Base-by-base conservation (phyloP, 53 echinoderm and acorn worm genomes). In the Crossaster papposus region DNA sequence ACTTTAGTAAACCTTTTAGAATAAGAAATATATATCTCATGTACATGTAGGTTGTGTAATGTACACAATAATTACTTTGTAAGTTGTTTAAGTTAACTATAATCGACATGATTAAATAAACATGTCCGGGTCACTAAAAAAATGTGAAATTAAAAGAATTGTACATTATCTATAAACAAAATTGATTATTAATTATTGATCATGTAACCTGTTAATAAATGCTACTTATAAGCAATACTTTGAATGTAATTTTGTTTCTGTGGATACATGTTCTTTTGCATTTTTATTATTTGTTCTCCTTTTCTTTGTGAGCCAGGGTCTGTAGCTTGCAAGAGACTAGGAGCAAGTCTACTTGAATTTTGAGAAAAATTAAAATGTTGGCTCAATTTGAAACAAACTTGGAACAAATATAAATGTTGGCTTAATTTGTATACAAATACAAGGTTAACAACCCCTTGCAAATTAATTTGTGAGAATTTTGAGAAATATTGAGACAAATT, bases 161-260 rank as follows among this genome's bases (percentile, higher is more conserved):
- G 78, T 51, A 78, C 22, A 44, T 44, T 44, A 44, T 51, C 78
- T 78, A 72, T 51, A 71, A n/a, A n/a, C n/a, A 52, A 54, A 35
- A 17, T 51, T 53, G 84, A 84, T 29, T 26, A 72, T 72, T 15
- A 23, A 64, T 31, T 83, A 65, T 37, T 72, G 36, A 68, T 70
- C 20, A 70, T 83, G 83, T 83, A 70, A 73, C 72, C 32, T 84
- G 84, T 84, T 36, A 84, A 84, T 84, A 84, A 84, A 84, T 51
- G 84, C 84, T 84, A 84, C 26, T 30, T 72, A 84, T 84, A 72
- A 84, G 84, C 84, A 84, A 84, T 84, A 84, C 84, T 72, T 84
- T 71, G 51, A 83, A 83, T 83, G 71, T 71, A 84, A 32, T 18
- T 2, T 22, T 17, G 4, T 20, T 54, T 26, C 28, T 68, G 17